Base-by-base conservation (phyloP, 1,140 invertebrate species). In the Pachyrhynchus sulphureomaculatus region DNA sequence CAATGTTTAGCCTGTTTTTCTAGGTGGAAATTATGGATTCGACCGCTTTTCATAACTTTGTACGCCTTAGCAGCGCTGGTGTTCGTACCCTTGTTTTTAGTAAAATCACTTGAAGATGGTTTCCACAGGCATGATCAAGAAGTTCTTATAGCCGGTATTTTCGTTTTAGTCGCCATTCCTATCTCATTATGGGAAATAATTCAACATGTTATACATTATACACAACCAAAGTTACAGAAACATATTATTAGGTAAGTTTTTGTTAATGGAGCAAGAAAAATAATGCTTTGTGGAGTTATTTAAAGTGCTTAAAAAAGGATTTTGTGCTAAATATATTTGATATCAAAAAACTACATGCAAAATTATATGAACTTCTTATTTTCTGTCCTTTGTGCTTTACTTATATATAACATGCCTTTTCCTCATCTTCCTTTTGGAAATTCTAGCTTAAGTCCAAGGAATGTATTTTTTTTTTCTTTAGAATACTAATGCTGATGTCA, bases 121-220 rank as follows among this genome's bases (percentile, higher is more conserved):
- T 87, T 89, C 56, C 82, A 84, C 44, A 85, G 87, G 61, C 81
- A 84, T 23, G 88, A 91, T 70, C 86, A 92, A 77, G 88, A 88
- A 36, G 86, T 88, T 57, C 80, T 96, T 39, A 86, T 96, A 64
- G 94, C 90, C 2, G 94, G 94, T 5, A 82, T 92, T 12, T 97
- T 98, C 81, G 93, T 94, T 13, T 82, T 96, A 53, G 78, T 95
- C 49, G 90, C 94, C 1, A 79, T 98, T 18, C 95, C 95, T 2
- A 90, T 98, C 34, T 93, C 93, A 32, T 84, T 98, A 68, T 96
- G 93, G 86, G 92, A 95, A 77, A 96, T 98, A 66, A 87, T 90
- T 24, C 91, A 95, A 76, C 95, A 98, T 80, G 84, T 96, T 71
- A 88, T 96, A 53, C 88, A 97, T 78, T 98, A 95, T 70, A 96